Conservation (phyloP, 2,113 vertebrate species). For the Actenoides lindsayi region DNA sequence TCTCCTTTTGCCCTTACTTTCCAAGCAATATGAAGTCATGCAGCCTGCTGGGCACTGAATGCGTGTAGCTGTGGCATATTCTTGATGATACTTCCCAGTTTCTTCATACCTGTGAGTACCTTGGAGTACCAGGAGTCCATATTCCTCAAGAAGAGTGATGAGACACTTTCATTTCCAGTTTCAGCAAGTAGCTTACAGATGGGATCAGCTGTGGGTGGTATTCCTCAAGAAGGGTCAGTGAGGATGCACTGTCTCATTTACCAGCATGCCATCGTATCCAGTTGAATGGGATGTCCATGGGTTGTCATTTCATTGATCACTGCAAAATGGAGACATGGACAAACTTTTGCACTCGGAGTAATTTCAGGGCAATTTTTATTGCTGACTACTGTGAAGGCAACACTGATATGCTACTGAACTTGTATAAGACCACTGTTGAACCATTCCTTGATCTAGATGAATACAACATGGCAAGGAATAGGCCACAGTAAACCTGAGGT, state of each 20-base stretch:
- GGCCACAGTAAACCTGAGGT: background rate
- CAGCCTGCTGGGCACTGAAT: background rate
- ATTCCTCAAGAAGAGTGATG: background rate
- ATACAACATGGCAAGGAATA: background rate
- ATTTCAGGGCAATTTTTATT: background rate
- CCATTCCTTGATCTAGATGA: background rate
- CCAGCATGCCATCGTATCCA: background rate
- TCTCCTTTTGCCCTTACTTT: background rate
- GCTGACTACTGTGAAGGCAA: background rate
- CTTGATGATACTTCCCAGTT: background rate
- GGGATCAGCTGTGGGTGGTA: background rate
- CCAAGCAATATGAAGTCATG: background rate
- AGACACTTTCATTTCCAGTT: background rate
- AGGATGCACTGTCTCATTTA: background rate
- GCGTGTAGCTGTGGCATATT: background rate
- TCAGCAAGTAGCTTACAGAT: background rate
- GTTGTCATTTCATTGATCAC: background rate
- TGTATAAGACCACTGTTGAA: background rate
- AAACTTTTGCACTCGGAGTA: background rate
- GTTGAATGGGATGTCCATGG: accelerated
- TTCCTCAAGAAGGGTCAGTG: background rate
- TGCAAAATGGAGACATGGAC: background rate
- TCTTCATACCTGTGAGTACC: background rate
- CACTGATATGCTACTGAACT: background rate
- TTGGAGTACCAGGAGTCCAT: background rate